phyloP scores from a whole-genome alignment of 2,888 invertebrate genomes.

The Phyllotreta striolata region DNA sequence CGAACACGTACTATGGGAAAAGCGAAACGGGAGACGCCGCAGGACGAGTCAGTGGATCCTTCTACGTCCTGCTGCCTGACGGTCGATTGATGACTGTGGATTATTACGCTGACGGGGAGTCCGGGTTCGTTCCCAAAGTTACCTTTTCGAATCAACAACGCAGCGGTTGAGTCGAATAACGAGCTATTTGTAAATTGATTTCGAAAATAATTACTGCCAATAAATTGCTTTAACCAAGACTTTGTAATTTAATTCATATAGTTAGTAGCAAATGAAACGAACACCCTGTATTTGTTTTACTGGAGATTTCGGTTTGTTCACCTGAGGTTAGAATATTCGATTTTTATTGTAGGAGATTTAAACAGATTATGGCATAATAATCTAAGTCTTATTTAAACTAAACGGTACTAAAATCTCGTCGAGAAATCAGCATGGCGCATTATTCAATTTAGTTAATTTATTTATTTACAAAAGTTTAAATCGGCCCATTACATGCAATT shows the following conservation, averaged over 20 bases:
- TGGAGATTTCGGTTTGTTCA: too few relatives aligned
- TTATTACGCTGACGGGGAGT: conserved; percentile 75
- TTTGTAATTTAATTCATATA: too few relatives aligned
- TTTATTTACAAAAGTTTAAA: background rate
- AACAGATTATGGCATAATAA: background rate
- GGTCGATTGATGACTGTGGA: conserved; percentile 77
- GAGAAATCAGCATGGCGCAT: background rate
- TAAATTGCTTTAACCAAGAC: too few relatives aligned
- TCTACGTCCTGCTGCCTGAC: conserved; percentile 74
- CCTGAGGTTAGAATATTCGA: too few relatives aligned
- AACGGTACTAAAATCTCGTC: background rate
- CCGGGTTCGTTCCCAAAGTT: conserved; percentile 76
- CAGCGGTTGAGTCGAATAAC: background rate
- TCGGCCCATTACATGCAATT: background rate
- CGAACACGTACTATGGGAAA: conserved; percentile 73
- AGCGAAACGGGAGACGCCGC: conserved; percentile 72
- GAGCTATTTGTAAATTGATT: background rate
- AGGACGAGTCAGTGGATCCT: conserved; percentile 72
- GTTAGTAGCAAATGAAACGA: too few relatives aligned
- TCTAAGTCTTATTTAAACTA: background rate
- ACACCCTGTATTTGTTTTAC: too few relatives aligned
- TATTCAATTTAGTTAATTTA: conserved; percentile 9
- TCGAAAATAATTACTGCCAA: too few relatives aligned
- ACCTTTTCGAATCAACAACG: conserved; percentile 61
- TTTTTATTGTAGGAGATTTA: too few relatives aligned